Percentiles rank a stretch among this genome's conserved stretches.
phyloP scores from a whole-genome alignment of 2,797 vertebrate species.

The Urophycis tenuis region DNA sequence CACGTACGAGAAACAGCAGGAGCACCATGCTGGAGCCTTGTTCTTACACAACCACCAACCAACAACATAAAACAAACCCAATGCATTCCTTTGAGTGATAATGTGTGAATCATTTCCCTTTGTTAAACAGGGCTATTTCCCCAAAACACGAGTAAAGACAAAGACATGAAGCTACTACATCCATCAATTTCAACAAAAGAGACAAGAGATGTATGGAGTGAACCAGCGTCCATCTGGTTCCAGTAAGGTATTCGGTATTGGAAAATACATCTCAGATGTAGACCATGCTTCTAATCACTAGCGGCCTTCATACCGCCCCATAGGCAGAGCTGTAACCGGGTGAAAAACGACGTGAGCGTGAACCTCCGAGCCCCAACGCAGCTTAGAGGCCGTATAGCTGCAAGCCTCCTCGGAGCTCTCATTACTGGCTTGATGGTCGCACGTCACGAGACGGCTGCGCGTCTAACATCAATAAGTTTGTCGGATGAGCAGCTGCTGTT shows the following conservation, averaged over 20 bases:
- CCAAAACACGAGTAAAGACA: conserved; percentile 41
- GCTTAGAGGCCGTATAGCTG: too few species aligned
- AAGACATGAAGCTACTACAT: conserved; percentile 41
- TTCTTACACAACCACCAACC: not conserved
- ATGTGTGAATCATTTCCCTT: conserved; percentile 32
- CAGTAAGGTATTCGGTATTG: conserved; percentile 58
- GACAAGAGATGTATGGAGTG: conserved; percentile 60
- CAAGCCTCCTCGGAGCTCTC: too few species aligned
- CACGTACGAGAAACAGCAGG: not conserved
- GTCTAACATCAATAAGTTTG: not conserved
- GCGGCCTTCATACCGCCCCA: conserved; percentile 56
- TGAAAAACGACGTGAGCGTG: not conserved
- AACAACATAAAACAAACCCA: not conserved
- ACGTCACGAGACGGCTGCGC: not conserved
- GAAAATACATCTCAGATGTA: conserved; percentile 72
- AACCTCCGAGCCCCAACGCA: conserved; percentile 17
- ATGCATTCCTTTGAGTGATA: conserved; percentile 12
- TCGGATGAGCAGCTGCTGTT: not conserved
- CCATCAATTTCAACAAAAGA: conserved; percentile 54
- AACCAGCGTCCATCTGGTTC: conserved; percentile 64
- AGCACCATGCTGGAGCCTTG: not conserved
- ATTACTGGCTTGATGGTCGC: not conserved
- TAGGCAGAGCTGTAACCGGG: conserved; percentile 11
- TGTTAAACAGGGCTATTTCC: conserved; percentile 35
- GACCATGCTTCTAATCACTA: conserved; percentile 63